These are phyloP conservation scores for Conus ventricosus DNA, from an alignment of 1,140 invertebrate genomes.

Conservation along the genomic window DNA sequence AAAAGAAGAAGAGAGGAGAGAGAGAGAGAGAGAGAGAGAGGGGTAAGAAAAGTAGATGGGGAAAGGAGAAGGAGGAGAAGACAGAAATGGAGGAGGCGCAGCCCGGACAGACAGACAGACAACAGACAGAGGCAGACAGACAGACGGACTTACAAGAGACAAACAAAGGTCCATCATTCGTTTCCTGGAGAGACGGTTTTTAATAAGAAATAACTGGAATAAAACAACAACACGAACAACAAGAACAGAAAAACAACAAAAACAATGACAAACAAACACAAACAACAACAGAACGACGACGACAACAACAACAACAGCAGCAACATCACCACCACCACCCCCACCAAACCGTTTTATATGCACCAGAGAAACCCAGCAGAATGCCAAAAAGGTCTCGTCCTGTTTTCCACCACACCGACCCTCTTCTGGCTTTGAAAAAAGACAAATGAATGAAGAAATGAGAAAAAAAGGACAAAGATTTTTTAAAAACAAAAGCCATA, in stretches of 20 bases:
- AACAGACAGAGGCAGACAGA: slow-evolving; percentile 1
- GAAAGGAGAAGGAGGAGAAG: background rate
- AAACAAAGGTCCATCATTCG: background rate
- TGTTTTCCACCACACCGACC: too few relatives aligned
- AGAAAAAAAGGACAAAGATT: background rate
- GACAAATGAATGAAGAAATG: background rate
- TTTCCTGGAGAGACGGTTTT: too few relatives aligned
- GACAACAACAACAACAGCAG: too few relatives aligned
- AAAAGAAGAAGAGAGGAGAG: background rate
- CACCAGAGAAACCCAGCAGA: too few relatives aligned
- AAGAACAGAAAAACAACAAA: background rate
- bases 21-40: background rate
- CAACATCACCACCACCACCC: too few relatives aligned
- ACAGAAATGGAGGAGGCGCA: background rate
- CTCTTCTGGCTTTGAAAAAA: too few relatives aligned
- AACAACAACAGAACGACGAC: too few relatives aligned
- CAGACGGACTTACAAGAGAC: background rate
- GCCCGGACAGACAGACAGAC: background rate
- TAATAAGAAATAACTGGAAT: too few relatives aligned
- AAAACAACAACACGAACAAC: background rate
- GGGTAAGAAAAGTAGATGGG: background rate
- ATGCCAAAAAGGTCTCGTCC: too few relatives aligned
- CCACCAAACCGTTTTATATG: too few relatives aligned
- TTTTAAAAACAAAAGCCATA: too few relatives aligned
- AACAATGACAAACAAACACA: background rate